A percentile compares a stretch with the other conserved stretches of the same genome.
Conservation (phyloP, 1,140 invertebrate species). For the Onthophagus taurus region DNA sequence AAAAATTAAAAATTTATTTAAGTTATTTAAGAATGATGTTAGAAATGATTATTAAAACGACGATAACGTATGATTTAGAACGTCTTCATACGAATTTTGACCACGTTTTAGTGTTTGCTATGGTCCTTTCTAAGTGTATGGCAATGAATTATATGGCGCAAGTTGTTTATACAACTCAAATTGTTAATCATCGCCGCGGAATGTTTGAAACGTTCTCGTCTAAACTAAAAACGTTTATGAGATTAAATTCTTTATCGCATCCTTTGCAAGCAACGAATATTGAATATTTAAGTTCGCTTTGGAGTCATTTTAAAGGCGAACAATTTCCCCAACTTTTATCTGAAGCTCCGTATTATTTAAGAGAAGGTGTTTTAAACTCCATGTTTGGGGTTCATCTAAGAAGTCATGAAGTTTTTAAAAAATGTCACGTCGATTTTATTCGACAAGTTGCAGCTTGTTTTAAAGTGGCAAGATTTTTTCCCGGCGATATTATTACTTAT, state of each 20-base stretch:
- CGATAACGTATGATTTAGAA: neutral
- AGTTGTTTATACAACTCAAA: neutral
- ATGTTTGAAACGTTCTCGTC: conserved; percentile 3
- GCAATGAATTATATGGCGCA: neutral
- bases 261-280: neutral
- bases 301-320: conserved; percentile 9
- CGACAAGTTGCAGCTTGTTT: conserved; percentile 15
- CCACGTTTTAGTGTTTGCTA: neutral
- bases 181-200: neutral
- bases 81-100: neutral
- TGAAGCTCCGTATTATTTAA: conserved; percentile 19
- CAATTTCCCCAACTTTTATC: conserved; percentile 16
- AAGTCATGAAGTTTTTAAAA: conserved; percentile 15
- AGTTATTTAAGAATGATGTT: neutral
- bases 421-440: conserved; percentile 18
- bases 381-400: conserved; percentile 19
- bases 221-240: neutral
- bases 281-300: conserved; percentile 10
- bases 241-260: neutral
- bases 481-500: conserved; percentile 9
- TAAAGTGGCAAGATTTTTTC: conserved; percentile 1
- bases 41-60: conserved; percentile 9
- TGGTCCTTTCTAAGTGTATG: neutral
- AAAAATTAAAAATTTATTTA: conserved; percentile 1
- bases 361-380: conserved; percentile 19